A percentile compares a stretch with the other conserved stretches of the same genome.
Conservation (phyloP, 2,888 invertebrate genomes). For the Hirtodrosophila trivittata region DNA sequence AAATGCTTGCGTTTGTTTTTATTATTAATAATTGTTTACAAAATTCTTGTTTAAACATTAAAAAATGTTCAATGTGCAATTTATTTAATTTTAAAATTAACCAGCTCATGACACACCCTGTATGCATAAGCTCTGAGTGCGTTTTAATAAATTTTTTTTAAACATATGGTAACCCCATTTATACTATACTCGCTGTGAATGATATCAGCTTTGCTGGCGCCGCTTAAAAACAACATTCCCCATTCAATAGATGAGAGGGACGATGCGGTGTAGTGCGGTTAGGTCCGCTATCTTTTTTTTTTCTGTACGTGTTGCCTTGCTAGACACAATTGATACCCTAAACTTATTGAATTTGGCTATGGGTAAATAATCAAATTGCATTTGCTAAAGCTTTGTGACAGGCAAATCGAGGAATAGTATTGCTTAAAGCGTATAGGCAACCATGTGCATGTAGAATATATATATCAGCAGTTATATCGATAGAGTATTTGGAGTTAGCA, state of each 20-base stretch:
- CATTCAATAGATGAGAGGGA: slow-evolving; percentile 15
- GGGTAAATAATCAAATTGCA: too few relatives aligned
- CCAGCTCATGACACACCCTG: slow-evolving; percentile 19
- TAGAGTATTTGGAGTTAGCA: not conserved
- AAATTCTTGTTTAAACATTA: slow-evolving; percentile 31
- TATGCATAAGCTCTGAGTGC: slow-evolving; percentile 21
- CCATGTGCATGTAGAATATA: too few relatives aligned
- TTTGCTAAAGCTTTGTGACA: too few relatives aligned
- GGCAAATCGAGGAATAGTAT: too few relatives aligned
- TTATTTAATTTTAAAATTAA: slow-evolving; percentile 33
- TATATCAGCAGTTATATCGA: too few relatives aligned
- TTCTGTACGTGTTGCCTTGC: not conserved
- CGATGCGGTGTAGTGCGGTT: slow-evolving; percentile 16
- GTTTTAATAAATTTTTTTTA: slow-evolving; percentile 20
- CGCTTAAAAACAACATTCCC: slow-evolving; percentile 65
- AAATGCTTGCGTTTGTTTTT: slow-evolving; percentile 37
- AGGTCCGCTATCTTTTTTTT: slow-evolving; percentile 6
- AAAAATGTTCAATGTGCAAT: slow-evolving; percentile 3
- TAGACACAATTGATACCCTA: not conserved
- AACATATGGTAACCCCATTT: slow-evolving; percentile 62
- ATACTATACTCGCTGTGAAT: slow-evolving; percentile 29
- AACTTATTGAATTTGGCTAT: not conserved
- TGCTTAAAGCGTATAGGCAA: too few relatives aligned
- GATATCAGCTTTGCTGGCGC: slow-evolving; percentile 44
- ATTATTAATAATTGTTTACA: slow-evolving; percentile 35